Percentiles rank a stretch among this genome's conserved stretches.
These are phyloP conservation scores for Avahi laniger DNA, from an alignment of 2,797 vertebrate genomes.

Conservation along the genomic window DNA sequence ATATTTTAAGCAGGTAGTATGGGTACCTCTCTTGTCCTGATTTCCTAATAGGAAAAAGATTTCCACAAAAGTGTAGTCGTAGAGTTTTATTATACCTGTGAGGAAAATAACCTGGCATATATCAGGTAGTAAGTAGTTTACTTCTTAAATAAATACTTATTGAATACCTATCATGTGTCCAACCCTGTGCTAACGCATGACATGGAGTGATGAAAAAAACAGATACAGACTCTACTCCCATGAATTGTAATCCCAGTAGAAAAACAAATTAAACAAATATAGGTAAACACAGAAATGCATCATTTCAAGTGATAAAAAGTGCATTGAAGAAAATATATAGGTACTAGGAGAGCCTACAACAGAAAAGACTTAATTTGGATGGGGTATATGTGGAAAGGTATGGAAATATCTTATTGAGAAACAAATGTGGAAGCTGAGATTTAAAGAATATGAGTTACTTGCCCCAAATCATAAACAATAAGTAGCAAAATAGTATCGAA, in stretches of 20 bases:
- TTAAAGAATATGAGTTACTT: neutral
- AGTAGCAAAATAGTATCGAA: neutral
- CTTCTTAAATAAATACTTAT: slow-evolving; percentile 14
- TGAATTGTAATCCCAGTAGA: neutral
- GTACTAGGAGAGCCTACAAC: neutral
- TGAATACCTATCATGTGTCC: neutral
- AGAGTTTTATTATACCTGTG: neutral
- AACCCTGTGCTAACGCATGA: neutral
- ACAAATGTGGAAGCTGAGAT: neutral
- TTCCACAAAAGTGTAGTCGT: neutral
- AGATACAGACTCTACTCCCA: neutral
- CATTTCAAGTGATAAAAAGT: slow-evolving; percentile 15
- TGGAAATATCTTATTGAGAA: slow-evolving; percentile 3
- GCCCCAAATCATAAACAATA: neutral
- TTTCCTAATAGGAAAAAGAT: slow-evolving; percentile 22
- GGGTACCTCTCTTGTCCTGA: neutral
- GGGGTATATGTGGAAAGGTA: neutral
- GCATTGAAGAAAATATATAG: neutral
- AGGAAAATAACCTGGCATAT: neutral
- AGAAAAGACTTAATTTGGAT: slow-evolving; percentile 6
- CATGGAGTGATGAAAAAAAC: neutral
- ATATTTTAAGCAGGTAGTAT: neutral
- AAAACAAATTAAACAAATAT: neutral
- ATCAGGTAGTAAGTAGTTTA: neutral
- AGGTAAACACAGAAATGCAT: neutral